Percentiles rank a stretch among this genome's conserved stretches.
Evolutionary conservation across 92 coral and sea anemone genomes (phyloP).

Genomic region (Umimayanthus kanabou): DNA sequence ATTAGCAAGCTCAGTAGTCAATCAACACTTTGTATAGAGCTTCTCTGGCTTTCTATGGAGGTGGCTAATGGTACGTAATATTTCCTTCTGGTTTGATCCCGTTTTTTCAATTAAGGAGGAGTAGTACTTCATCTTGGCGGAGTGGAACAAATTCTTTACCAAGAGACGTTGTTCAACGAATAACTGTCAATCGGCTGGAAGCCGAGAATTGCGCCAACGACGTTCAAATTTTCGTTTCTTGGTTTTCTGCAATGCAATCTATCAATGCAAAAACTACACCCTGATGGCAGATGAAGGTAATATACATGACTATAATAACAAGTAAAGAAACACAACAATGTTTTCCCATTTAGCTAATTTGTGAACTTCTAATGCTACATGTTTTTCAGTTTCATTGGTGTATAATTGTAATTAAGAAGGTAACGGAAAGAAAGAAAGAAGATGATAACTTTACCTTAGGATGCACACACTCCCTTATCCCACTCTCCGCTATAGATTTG

Average conservation of each 20-base stretch:
- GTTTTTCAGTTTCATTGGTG: no score
- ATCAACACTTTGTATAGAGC: conserved; percentile 31
- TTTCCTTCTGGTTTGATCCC: conserved; percentile 28
- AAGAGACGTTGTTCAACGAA: conserved; percentile 34
- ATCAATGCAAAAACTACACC: no score
- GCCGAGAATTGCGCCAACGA: conserved; percentile 29
- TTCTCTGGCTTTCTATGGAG: conserved; percentile 45
- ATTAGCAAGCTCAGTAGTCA: conserved; percentile 14
- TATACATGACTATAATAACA: no score
- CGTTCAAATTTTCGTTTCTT: conserved; percentile 31
- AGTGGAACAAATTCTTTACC: conserved; percentile 2
- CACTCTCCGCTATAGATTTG: no score
- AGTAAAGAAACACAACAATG: no score
- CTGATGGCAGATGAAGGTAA: no score
- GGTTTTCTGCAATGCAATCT: conserved; percentile 35
- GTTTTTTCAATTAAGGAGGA: conserved; percentile 31
- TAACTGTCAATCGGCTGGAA: conserved; percentile 24
- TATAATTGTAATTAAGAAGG: no score
- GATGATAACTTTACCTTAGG: no score
- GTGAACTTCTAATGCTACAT: no score
- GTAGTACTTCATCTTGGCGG: conserved; percentile 30
- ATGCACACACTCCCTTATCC: no score
- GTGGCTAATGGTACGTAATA: conserved; percentile 24
- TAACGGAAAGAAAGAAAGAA: no score
- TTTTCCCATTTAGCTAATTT: no score